These are phyloP conservation scores for Atrina japonica DNA, from an alignment of 2,888 invertebrate species.

Conservation along the genomic window DNA sequence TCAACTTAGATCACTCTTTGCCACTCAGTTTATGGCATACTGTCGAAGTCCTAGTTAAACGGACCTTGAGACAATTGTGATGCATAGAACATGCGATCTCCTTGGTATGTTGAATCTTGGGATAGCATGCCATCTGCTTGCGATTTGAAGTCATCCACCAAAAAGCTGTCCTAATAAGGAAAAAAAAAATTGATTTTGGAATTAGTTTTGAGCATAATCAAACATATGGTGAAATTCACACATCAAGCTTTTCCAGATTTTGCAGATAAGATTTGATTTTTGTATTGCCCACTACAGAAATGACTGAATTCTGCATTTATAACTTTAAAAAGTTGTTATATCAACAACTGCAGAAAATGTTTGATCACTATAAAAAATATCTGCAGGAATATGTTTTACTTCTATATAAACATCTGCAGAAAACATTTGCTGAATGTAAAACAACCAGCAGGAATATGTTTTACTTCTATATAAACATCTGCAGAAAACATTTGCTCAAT, in stretches of 20 bases:
- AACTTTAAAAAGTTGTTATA: too few species aligned
- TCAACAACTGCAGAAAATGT: too few species aligned
- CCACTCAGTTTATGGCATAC: conserved; percentile 27
- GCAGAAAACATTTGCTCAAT: too few species aligned
- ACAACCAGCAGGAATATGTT: too few species aligned
- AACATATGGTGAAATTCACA: neutral
- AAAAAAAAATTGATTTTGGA: neutral
- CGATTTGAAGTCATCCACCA: conserved; percentile 92
- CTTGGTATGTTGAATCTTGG: conserved; percentile 94
- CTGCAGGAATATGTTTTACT: too few species aligned
- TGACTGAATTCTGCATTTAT: too few species aligned
- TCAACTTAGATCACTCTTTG: conserved; percentile 19
- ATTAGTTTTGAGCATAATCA: neutral
- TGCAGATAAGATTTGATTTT: neutral
- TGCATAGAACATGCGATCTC: conserved; percentile 81
- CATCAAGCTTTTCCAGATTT: neutral
- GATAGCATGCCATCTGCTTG: conserved; percentile 97
- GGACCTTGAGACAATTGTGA: conserved; percentile 81
- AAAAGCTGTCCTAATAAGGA: conserved; percentile 90
- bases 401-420: too few species aligned
- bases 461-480: too few species aligned
- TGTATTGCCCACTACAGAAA: neutral
- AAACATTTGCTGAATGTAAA: too few species aligned
- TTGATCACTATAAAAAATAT: too few species aligned
- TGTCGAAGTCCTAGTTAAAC: conserved; percentile 66